Percentiles rank a stretch among this genome's conserved stretches.
These are phyloP conservation scores for Setophaga petechia DNA, from an alignment of 2,113 vertebrate genomes.

Conservation along the genomic window DNA sequence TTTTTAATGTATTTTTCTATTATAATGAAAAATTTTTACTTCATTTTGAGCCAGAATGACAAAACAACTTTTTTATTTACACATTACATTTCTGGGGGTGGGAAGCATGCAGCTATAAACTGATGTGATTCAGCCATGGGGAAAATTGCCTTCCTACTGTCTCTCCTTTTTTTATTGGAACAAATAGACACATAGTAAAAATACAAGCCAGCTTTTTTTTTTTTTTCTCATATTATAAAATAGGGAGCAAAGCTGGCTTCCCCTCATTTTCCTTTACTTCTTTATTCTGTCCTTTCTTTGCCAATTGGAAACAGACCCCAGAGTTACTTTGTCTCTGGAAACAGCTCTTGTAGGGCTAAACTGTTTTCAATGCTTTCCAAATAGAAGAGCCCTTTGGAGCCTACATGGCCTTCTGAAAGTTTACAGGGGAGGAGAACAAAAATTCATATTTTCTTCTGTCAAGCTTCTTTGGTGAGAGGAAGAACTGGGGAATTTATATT, in stretches of 20 bases:
- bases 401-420: background rate
- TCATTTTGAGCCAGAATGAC: background rate
- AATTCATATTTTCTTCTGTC: background rate
- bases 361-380: constrained; percentile 19
- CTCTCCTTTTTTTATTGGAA: constrained; percentile 12
- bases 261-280: constrained; percentile 42
- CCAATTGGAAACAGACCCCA: constrained; percentile 20
- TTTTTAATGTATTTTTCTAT: background rate
- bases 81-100: background rate
- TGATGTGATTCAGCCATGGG: background rate
- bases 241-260: constrained; percentile 9
- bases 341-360: background rate
- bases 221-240: constrained; percentile 16
- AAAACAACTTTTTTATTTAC: background rate
- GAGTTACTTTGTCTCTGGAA: constrained; percentile 32
- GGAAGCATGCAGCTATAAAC: background rate
- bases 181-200: constrained; percentile 48
- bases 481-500: background rate
- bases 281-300: constrained; percentile 36
- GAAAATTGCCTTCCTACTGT: constrained; percentile 16
- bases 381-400: background rate
- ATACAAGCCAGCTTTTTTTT: background rate
- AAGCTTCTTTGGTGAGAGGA: background rate
- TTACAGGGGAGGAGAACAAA: background rate
- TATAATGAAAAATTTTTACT: background rate